Evolutionary conservation across 1,140 invertebrate genomes (phyloP).

Genomic region (Antheraea mylitta): DNA sequence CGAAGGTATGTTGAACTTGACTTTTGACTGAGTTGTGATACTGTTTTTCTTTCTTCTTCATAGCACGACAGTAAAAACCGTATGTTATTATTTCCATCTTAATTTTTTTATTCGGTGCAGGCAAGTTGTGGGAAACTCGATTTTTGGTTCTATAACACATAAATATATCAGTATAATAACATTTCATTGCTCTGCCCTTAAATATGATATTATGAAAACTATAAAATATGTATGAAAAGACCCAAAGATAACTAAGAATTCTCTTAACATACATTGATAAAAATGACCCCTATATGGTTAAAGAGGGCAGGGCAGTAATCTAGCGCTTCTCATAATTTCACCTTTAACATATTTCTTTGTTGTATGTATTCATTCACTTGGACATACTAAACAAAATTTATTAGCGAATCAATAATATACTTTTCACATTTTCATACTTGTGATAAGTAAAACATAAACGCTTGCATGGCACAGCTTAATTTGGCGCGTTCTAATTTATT

Average conservation of each 20-base stretch:
- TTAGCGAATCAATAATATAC: background rate
- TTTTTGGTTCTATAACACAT: background rate
- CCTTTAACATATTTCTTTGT: background rate
- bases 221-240: no score
- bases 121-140: conserved; percentile 10
- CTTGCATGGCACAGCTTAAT: background rate
- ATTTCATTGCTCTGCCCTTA: background rate
- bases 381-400: background rate
- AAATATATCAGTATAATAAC: conserved; percentile 1
- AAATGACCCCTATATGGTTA: background rate
- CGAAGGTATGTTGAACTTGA: conserved; percentile 51
- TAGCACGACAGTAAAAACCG: background rate
- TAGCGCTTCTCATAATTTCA: background rate
- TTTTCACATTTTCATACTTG: background rate
- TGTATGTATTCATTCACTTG: background rate
- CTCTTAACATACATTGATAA: no score
- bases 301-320: background rate
- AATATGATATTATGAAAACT: background rate
- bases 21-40: conserved; percentile 6
- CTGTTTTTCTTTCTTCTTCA: background rate
- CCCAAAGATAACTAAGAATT: no score
- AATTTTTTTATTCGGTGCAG: background rate
- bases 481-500: no score
- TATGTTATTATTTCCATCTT: background rate
- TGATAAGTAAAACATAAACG: background rate